Percentiles rank a stretch among this genome's conserved stretches.
phyloP scores from a whole-genome alignment of 2,797 vertebrate species.

The Benthosema pterotum region DNA sequence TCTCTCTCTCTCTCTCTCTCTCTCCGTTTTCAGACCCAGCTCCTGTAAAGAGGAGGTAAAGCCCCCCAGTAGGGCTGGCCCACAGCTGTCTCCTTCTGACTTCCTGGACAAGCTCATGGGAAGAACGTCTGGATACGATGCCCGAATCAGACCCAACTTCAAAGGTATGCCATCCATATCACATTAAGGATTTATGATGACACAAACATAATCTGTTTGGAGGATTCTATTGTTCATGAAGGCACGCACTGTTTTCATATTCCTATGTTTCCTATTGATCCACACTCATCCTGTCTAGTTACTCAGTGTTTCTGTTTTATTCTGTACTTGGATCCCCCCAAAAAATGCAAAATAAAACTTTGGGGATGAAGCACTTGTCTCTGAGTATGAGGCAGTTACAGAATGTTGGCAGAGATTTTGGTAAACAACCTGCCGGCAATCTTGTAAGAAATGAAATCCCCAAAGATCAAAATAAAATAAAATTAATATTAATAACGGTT shows the following conservation, averaged over 20 bases:
- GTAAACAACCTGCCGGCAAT: no score
- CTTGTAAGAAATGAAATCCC: no score
- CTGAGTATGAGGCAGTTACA: slow-evolving; percentile 11
- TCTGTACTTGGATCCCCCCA: slow-evolving; percentile 3
- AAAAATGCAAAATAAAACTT: slow-evolving; percentile 3
- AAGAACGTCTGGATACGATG: slow-evolving; percentile 91
- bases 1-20: slow-evolving; percentile 1
- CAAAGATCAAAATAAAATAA: no score
- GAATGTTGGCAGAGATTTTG: slow-evolving; percentile 5
- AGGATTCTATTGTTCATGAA: no score
- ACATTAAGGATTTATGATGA: no score
- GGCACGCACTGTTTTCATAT: no score
- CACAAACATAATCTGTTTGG: no score
- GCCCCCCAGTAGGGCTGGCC: slow-evolving; percentile 73
- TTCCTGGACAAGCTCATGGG: slow-evolving; percentile 98
- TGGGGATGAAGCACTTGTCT: neutral
- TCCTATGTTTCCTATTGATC: slow-evolving; percentile 19
- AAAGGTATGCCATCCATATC: slow-evolving; percentile 88
- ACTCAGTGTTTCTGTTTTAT: slow-evolving; percentile 1
- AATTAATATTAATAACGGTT: no score
- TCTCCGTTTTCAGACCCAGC: slow-evolving; percentile 77
- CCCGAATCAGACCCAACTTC: slow-evolving; percentile 95
- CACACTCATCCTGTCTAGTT: slow-evolving; percentile 1
- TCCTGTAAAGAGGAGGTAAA: slow-evolving; percentile 91
- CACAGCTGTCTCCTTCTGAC: slow-evolving; percentile 90